These are phyloP conservation scores for Amphipyra berbera DNA, from an alignment of 2,888 invertebrate species.

Conservation along the genomic window DNA sequence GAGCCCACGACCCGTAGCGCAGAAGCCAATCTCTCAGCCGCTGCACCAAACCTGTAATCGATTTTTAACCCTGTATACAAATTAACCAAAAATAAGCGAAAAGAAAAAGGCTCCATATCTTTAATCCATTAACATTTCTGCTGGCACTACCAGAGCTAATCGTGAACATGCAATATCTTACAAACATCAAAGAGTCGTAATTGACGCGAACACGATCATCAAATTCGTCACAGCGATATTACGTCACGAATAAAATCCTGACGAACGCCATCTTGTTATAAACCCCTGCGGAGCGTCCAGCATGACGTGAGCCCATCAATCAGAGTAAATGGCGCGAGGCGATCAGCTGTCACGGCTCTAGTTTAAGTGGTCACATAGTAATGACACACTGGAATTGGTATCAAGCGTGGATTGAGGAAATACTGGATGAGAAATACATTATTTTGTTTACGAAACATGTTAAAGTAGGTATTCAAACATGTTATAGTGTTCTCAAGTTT, in stretches of 20 bases:
- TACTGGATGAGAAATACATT: slow-evolving; percentile 36
- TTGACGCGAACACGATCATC: slow-evolving; percentile 27
- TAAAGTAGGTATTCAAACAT: background rate
- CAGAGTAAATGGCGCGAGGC: slow-evolving; percentile 36
- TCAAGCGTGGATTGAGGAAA: slow-evolving; percentile 19
- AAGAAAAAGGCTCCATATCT: too few relatives aligned
- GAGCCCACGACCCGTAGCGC: too few relatives aligned
- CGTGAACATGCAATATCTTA: slow-evolving; percentile 16
- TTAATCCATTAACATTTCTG: too few relatives aligned
- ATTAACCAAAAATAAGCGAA: too few relatives aligned
- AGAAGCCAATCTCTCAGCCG: too few relatives aligned
- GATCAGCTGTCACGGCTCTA: slow-evolving; percentile 56
- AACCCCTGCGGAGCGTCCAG: slow-evolving; percentile 50
- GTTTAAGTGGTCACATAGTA: slow-evolving; percentile 56
- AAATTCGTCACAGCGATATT: slow-evolving; percentile 50
- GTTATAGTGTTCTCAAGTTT: background rate
- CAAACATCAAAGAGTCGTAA: slow-evolving; percentile 37
- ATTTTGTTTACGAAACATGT: background rate
- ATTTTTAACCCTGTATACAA: too few relatives aligned
- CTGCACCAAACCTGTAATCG: too few relatives aligned
- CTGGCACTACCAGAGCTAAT: slow-evolving; percentile 13
- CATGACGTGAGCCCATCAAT: slow-evolving; percentile 52
- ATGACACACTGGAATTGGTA: slow-evolving; percentile 54
- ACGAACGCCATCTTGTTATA: slow-evolving; percentile 59
- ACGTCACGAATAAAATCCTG: slow-evolving; percentile 60